Evolutionary conservation across 2,113 vertebrate genomes (phyloP).

Genomic region (Psittacara wagleri): DNA sequence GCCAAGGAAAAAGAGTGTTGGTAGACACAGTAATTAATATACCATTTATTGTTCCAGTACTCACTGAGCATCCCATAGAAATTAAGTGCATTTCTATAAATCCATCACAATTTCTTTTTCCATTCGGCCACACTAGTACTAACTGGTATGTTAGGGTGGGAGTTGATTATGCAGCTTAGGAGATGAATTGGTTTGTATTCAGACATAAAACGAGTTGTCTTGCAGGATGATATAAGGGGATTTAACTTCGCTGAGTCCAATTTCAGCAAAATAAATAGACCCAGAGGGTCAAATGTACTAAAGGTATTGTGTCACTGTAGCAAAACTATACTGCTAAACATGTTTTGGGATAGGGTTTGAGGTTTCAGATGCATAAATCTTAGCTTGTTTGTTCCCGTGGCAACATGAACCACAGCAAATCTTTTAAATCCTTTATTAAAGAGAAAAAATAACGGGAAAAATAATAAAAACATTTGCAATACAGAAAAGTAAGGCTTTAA

Average conservation of each 20-base stretch:
- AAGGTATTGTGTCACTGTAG: background rate
- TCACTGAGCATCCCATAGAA: background rate
- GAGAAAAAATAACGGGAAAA: background rate
- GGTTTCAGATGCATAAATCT: background rate
- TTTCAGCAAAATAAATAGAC: conserved; percentile 12
- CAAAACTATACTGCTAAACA: background rate
- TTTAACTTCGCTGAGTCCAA: conserved; percentile 40
- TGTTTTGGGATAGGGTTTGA: background rate
- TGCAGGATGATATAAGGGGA: background rate
- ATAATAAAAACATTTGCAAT: background rate
- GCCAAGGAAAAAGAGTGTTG: background rate
- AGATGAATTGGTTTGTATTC: background rate
- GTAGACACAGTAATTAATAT: background rate
- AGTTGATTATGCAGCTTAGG: background rate
- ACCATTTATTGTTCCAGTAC: background rate
- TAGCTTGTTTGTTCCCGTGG: background rate
- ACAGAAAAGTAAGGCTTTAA: background rate
- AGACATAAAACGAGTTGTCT: conserved; percentile 15
- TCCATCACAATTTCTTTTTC: background rate
- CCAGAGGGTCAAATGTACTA: background rate
- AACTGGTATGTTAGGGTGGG: background rate
- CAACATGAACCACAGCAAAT: background rate
- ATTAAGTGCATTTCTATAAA: background rate
- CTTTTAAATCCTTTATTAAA: background rate
- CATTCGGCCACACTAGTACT: background rate